Base-by-base conservation (phyloP, 2,797 vertebrate genomes). In the Argyrosomus regius region DNA sequence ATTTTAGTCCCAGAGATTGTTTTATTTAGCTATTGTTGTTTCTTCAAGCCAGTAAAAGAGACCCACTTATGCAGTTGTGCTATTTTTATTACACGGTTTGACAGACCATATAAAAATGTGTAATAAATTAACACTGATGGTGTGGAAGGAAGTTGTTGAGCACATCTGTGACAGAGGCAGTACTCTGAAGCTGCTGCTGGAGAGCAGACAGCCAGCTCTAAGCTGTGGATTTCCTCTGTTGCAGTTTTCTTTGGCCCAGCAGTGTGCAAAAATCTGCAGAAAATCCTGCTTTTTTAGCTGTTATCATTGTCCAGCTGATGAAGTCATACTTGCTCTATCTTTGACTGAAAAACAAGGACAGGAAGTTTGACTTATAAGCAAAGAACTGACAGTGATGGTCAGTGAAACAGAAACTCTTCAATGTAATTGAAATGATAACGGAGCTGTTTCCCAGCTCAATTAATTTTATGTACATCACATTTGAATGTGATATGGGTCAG, bases 121-220 rank as follows among this genome's bases (percentile, higher is more conserved):
- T 31, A 20, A 41, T 63, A 18, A 80, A 59, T 86, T 57, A 69
- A 78, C 74, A 24, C 59, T 71, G 58, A 56, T 78, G 59, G 54
- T 11, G 12, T 14, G 79, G 81, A 83, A 87, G 87, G 83, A 91
- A 88, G 89, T 80, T 70, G 80, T 87, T 86, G 78, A 74, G 67
- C 77, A 73, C 66, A 70, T 80, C 70, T 60, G 50, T 80, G 72
- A 80, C 77, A 69, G 74, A 81, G 66, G 60, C 35, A 7, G 57
- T 58, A 35, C 26, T 79, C 22, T 12, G 52, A 67, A 61, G 28
- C 58, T 16, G 72, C 62, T 59, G 54, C 58, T 10, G 7, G 49
- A 52, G 56, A 81, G 62, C 75, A 64, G 35, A 53, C 73, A 58
- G 72, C 35, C 69, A 39, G 69, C 70, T 45, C 54, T 6, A 16